These are phyloP conservation scores for Sminthurides aquaticus DNA, from an alignment of 2,888 invertebrate species.

Conservation along the genomic window DNA sequence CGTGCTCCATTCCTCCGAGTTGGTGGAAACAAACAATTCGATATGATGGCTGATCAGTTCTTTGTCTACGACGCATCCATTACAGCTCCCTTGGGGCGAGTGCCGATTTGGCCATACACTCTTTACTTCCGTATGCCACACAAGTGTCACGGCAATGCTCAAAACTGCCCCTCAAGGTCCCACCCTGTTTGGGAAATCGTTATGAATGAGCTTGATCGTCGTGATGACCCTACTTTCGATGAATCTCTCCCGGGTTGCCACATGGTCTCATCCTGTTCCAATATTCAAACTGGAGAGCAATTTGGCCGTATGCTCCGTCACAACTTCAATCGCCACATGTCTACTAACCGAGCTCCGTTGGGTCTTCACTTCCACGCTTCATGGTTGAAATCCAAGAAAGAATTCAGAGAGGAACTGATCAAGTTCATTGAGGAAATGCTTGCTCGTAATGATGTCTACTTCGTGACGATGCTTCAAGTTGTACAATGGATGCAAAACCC, in stretches of 20 bases:
- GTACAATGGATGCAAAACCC: constrained; percentile 96
- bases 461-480: constrained; percentile 76
- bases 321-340: constrained; percentile 90
- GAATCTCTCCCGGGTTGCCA: constrained; percentile 89
- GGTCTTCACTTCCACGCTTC: constrained; percentile 81
- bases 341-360: constrained; percentile 84
- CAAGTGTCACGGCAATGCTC: constrained; percentile 85
- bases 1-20: constrained; percentile 83
- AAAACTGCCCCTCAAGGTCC: constrained; percentile 72
- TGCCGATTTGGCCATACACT: constrained; percentile 95
- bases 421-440: constrained; percentile 91
- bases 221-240: constrained; percentile 88
- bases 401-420: constrained; percentile 81
- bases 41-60: constrained; percentile 87
- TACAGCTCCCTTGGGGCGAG: constrained; percentile 80
- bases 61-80: constrained; percentile 94
- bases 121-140: constrained; percentile 96
- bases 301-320: constrained; percentile 78
- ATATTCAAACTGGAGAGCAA: constrained; percentile 85
- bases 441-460: constrained; percentile 81
- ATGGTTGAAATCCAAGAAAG: constrained; percentile 88
- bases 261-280: constrained; percentile 89
- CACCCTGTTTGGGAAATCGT: constrained; percentile 96
- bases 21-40: constrained; percentile 91
- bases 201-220: constrained; percentile 86